phyloP scores from a whole-genome alignment of 2,888 invertebrate species.

The Diloba caeruleocephala region DNA sequence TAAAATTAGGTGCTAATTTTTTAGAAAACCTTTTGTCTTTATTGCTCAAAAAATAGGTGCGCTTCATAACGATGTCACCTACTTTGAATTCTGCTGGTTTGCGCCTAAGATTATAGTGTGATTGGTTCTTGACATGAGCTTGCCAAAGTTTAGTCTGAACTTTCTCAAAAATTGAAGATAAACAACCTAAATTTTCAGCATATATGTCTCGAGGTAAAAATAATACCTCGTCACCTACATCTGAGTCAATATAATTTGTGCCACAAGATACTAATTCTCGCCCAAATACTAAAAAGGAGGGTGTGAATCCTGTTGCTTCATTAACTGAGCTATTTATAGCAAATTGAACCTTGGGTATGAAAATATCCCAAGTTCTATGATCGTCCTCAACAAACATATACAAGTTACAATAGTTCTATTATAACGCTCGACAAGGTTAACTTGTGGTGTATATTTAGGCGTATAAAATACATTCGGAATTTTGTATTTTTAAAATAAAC shows the following conservation, averaged over 20 bases:
- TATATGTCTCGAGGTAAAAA: conserved; percentile 38
- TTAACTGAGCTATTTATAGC: no score
- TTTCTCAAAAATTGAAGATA: conserved; percentile 30
- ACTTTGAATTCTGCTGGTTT: conserved; percentile 40
- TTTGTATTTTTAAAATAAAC: no score
- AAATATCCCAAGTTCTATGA: not conserved
- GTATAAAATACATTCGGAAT: no score
- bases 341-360: not conserved
- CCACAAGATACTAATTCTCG: conserved; percentile 18
- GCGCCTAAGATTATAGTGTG: conserved; percentile 35
- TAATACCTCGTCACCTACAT: conserved; percentile 20
- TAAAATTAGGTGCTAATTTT: conserved; percentile 31
- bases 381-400: conserved; percentile 1
- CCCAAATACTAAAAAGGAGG: no score
- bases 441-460: no score
- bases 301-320: no score
- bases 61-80: no score
- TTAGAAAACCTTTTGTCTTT: conserved; percentile 43
- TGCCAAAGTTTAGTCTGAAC: conserved; percentile 23
- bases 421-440: conserved; percentile 11
- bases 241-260: conserved; percentile 27
- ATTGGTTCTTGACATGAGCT: conserved; percentile 22
- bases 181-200: no score
- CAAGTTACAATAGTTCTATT: conserved; percentile 46
- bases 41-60: conserved; percentile 37